Percentiles rank a stretch among this genome's conserved stretches.
Conservation (phyloP, 2,797 vertebrate genomes). For the Pelodytes ibericus region DNA sequence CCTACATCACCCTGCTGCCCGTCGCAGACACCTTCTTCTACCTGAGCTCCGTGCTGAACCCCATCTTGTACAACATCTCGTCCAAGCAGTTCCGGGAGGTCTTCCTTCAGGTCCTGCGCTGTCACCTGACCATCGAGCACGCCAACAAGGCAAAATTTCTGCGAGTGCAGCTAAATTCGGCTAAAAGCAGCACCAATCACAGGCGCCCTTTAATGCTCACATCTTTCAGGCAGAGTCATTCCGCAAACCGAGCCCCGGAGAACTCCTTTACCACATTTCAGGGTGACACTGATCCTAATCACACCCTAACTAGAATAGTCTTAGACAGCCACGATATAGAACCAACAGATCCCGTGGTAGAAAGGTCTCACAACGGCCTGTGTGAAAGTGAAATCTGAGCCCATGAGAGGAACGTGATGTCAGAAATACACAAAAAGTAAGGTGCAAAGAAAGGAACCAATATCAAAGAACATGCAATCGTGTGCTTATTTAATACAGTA, state of each 20-base stretch:
- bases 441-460: no score
- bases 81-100: constrained; percentile 89
- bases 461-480: background rate
- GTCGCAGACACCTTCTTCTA: constrained; percentile 92
- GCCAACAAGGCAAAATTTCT: constrained; percentile 76
- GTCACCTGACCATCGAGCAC: constrained; percentile 80
- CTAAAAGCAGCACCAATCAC: constrained; percentile 59
- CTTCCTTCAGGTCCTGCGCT: constrained; percentile 87
- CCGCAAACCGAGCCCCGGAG: constrained; percentile 53
- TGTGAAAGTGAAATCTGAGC: constrained; percentile 69
- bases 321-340: background rate
- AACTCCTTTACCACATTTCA: constrained; percentile 68
- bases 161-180: constrained; percentile 47
- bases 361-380: constrained; percentile 56
- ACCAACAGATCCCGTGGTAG: background rate
- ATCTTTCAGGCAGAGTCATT: constrained; percentile 62
- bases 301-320: constrained; percentile 21
- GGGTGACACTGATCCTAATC: background rate
- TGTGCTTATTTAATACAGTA: constrained; percentile 20
- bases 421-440: background rate
- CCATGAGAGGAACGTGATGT: background rate
- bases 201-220: constrained; percentile 71
- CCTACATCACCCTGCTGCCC: constrained; percentile 81
- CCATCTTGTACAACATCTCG: constrained; percentile 92
- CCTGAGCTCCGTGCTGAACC: constrained; percentile 94